Percentiles rank a stretch among this genome's conserved stretches.
Evolutionary conservation across 2,888 invertebrate species (phyloP).

Genomic region (Tupiocoris notatus): DNA sequence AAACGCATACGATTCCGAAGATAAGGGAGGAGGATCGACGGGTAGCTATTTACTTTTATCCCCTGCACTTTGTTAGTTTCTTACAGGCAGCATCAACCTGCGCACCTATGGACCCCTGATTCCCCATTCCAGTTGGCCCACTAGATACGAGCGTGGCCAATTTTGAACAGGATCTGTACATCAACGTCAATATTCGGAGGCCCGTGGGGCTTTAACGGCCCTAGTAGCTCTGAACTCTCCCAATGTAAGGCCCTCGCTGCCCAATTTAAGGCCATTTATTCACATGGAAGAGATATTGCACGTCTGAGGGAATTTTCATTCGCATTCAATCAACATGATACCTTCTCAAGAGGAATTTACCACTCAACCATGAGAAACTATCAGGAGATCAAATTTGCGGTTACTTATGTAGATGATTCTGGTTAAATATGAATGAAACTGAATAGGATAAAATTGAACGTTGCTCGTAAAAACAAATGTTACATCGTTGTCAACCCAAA

Average conservation of each 20-base stretch:
- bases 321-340: background rate
- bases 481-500: too few relatives aligned
- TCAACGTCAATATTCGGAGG: conserved; percentile 29
- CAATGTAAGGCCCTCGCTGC: background rate
- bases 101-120: background rate
- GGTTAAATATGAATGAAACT: too few relatives aligned
- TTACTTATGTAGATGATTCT: too few relatives aligned
- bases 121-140: conserved; percentile 3
- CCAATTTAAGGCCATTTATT: conserved; percentile 30
- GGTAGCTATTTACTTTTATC: conserved; percentile 39
- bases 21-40: conserved; percentile 5
- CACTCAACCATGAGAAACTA: too few relatives aligned
- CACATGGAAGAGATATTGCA: conserved; percentile 17
- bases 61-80: conserved; percentile 36
- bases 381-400: too few relatives aligned
- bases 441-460: too few relatives aligned
- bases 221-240: background rate
- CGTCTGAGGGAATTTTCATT: background rate
- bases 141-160: conserved; percentile 5
- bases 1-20: background rate
- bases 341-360: background rate
- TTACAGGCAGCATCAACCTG: background rate
- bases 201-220: background rate
- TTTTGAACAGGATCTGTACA: conserved; percentile 35
- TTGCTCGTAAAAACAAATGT: too few relatives aligned